Conservation (phyloP, 2,113 vertebrate genomes). For the Prunella himalayana region DNA sequence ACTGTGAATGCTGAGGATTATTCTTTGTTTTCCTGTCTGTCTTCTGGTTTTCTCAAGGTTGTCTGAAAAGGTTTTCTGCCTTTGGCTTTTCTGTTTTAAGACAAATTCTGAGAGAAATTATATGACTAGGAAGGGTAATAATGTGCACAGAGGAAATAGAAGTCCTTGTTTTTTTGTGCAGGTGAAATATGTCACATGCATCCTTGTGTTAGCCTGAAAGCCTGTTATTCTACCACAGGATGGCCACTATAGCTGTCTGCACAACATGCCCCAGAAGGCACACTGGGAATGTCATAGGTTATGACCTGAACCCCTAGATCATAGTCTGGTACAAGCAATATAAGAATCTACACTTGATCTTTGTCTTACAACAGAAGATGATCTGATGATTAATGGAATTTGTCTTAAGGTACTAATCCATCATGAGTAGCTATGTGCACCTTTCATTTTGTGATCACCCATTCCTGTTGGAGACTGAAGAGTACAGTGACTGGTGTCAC, state of each 20-base stretch:
- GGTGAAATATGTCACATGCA: background rate
- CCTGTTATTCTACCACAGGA: background rate
- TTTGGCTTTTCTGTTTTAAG: background rate
- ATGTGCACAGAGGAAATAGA: background rate
- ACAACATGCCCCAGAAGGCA: background rate
- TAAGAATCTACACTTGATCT: background rate
- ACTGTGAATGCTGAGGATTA: background rate
- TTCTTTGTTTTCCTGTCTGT: background rate
- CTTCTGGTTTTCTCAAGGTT: background rate
- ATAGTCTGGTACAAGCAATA: background rate
- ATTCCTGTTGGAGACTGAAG: background rate
- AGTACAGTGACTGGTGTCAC: background rate
- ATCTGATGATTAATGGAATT: background rate
- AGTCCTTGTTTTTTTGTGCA: background rate
- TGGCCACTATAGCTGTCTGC: rapidly evolving
- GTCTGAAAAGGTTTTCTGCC: background rate
- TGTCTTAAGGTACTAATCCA: background rate
- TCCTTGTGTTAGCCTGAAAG: background rate
- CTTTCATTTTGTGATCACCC: background rate
- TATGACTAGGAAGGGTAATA: background rate
- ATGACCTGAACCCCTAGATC: background rate
- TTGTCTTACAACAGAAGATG: background rate
- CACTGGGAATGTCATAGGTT: background rate
- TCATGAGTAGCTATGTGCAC: background rate
- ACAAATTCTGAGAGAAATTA: background rate